A percentile compares a stretch with the other conserved stretches of the same genome.
These are phyloP conservation scores for Sphenopsis melanotis DNA, from an alignment of 2,797 vertebrate species.

Conservation along the genomic window DNA sequence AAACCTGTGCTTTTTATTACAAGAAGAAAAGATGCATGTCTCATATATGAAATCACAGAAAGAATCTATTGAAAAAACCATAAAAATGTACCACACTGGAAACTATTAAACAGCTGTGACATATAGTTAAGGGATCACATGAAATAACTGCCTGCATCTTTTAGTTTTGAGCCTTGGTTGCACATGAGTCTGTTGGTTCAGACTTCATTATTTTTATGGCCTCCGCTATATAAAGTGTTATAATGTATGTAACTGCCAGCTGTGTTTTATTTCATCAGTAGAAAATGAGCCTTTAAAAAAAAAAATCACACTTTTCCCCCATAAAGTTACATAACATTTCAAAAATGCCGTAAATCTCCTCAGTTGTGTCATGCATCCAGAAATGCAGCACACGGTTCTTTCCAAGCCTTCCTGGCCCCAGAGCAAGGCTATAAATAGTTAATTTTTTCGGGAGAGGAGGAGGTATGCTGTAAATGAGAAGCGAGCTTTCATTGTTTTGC, in stretches of 20 bases:
- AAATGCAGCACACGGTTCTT: background rate
- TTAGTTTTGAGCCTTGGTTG: background rate
- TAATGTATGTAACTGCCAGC: background rate
- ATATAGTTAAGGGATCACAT: background rate
- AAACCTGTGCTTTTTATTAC: background rate
- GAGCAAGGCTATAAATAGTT: background rate
- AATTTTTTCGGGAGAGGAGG: background rate
- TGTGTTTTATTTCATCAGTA: slow-evolving; percentile 19
- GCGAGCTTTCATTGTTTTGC: slow-evolving; percentile 66
- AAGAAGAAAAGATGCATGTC: background rate
- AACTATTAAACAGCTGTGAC: background rate
- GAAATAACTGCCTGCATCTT: background rate
- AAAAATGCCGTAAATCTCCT: background rate
- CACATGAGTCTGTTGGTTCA: background rate
- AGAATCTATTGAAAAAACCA: background rate
- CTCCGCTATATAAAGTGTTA: slow-evolving; percentile 1
- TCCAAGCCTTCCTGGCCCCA: background rate
- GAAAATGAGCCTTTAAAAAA: background rate
- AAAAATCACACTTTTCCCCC: background rate
- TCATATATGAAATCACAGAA: background rate
- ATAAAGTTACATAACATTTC: background rate
- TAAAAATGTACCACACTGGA: background rate
- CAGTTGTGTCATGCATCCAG: background rate
- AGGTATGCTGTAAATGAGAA: background rate
- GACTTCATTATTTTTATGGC: slow-evolving; percentile 25